Evolutionary conservation across 2,888 invertebrate species (phyloP).

Genomic region (Liodrosophila aerea): DNA sequence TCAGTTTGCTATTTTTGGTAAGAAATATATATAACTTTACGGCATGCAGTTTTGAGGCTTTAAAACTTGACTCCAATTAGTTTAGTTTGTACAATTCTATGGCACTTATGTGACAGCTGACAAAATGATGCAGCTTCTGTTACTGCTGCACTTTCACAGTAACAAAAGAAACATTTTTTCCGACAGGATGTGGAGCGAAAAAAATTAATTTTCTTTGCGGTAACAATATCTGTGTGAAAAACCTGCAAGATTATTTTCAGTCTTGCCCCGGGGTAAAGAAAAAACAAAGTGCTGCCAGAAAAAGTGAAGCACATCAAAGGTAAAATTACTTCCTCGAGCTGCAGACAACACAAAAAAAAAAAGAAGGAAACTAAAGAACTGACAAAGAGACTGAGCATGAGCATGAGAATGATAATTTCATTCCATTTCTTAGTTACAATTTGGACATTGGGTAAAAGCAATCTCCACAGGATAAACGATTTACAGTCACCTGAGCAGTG

Average conservation of each 20-base stretch:
- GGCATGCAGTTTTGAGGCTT: too few species aligned
- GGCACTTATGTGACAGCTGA: conserved; percentile 50
- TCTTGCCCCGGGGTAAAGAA: conserved; percentile 18
- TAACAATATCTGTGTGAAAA: conserved; percentile 6
- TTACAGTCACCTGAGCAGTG: conserved; percentile 47
- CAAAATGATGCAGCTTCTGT: conserved; percentile 29
- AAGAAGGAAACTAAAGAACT: neutral
- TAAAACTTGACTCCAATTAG: conserved; percentile 45
- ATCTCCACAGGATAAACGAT: conserved; percentile 46
- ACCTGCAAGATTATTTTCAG: conserved; percentile 19
- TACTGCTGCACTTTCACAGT: conserved; percentile 13
- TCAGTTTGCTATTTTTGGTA: conserved; percentile 10
- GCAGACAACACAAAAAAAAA: conserved; percentile 7
- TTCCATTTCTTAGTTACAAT: conserved; percentile 25
- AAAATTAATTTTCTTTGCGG: conserved; percentile 28
- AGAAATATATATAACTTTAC: neutral
- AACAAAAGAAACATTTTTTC: conserved; percentile 1
- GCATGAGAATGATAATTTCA: conserved; percentile 38
- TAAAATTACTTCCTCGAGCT: conserved; percentile 27
- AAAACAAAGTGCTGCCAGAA: conserved; percentile 17
- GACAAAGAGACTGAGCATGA: neutral
- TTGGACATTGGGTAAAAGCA: conserved; percentile 18
- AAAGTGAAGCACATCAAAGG: conserved; percentile 18
- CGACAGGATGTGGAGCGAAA: neutral
- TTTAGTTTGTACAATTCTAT: conserved; percentile 42